phyloP scores from a whole-genome alignment of 2,888 invertebrate genomes.

The Cryptus viduatorius region DNA sequence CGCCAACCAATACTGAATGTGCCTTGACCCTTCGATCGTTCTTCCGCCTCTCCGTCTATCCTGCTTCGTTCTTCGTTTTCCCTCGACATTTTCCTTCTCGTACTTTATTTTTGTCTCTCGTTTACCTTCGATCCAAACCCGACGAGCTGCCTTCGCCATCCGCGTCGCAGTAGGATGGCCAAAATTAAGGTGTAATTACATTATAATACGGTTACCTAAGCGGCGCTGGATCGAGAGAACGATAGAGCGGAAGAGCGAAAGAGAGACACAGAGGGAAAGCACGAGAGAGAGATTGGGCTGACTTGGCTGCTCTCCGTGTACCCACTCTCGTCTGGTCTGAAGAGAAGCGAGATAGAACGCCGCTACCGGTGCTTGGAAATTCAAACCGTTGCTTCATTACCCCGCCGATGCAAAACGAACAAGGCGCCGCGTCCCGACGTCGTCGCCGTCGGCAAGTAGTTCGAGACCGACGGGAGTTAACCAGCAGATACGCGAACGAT shows the following conservation, averaged over 20 bases:
- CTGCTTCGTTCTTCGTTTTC: conserved; percentile 2
- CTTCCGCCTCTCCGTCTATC: not conserved
- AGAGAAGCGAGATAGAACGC: conserved; percentile 31
- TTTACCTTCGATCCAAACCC: conserved; percentile 44
- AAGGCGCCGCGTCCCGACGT: conserved; percentile 50
- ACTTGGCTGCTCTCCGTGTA: not conserved
- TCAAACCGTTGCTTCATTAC: conserved; percentile 69
- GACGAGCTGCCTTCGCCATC: conserved; percentile 49
- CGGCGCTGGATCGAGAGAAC: conserved; percentile 53
- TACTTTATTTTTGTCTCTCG: conserved; percentile 25
- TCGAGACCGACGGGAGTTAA: conserved; percentile 1
- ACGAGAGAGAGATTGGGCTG: conserved; percentile 22
- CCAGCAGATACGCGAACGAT: not conserved
- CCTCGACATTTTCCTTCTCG: not conserved
- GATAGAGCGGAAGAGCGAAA: conserved; percentile 30
- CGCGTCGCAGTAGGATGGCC: conserved; percentile 38
- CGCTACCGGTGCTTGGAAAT: conserved; percentile 63
- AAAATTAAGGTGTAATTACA: conserved; percentile 76
- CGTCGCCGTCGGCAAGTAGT: conserved; percentile 15
- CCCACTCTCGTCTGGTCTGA: not conserved
- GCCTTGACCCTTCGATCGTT: conserved; percentile 1
- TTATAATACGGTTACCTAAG: conserved; percentile 70
- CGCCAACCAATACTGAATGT: conserved; percentile 27
- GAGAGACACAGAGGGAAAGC: conserved; percentile 34
- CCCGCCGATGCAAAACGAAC: conserved; percentile 45